Base-by-base conservation (phyloP, 1,140 invertebrate species). In the Eubasilissa regina region DNA sequence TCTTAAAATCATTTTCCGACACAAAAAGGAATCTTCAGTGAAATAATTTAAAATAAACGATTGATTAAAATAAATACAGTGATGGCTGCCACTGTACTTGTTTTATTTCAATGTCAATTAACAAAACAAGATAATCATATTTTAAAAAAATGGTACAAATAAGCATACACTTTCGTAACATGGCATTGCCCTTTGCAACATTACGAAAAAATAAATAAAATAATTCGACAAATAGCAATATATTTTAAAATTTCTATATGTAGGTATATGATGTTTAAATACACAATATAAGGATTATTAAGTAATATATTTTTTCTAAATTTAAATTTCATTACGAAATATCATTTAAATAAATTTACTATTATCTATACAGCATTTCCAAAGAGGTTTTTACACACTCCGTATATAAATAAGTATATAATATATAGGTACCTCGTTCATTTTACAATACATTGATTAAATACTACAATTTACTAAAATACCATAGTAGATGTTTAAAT, bases 291-390 rank as follows among this genome's bases (percentile, higher is more conserved):
- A 15, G 19, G n/a, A 55, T 15, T 15, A 55, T 55, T 15, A 11
- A 58, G 15, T 58, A 58, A 19, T 15, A 15, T 55, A 60, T 11
- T 60, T 79, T 81, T 64, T 85, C 87, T 88, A 82, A 68, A 21
- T 58, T 58, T 58, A 58, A 10, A 58, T 58, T 44, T 43, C 43
- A 25, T 35, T 43, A 25, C 12, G 15, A 70, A 70, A 70, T 70
- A 47, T 47, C 43, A 12, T 70, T 48, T 17, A 70, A 15, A 70
- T 75, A 75, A 58, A 53, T 77, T 87, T 86, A 86, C 87, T 90
- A 90, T 90, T 90, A 90, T 90, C 89, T 89, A 89, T 88, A 89
- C 89, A 89, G 89, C 89, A 89, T 90, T 88, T 87, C 64, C 17
- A 64, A 56, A 44, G 75, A 77, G 64, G 60, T 7, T 66, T 64